Evolutionary conservation across 2,113 vertebrate species (phyloP), one percentile per base, ranked within the genome.

Genomic region (Cacatua alba): DNA sequence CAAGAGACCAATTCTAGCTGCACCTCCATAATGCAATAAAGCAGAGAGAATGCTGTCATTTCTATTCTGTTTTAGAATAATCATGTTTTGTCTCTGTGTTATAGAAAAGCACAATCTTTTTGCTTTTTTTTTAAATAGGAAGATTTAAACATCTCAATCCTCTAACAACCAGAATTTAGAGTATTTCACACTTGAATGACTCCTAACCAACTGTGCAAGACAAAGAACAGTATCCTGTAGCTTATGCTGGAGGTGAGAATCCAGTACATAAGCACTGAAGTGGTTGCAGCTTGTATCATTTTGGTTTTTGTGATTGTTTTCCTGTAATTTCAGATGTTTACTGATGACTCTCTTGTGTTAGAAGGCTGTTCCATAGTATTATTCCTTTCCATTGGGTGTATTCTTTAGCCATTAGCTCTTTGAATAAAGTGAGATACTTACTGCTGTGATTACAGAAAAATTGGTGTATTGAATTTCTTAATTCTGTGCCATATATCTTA

Each of bases 141-240:
- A 95, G 41, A 16, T 80, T 93, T 92, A 96, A 97, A 97, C 68
- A 95, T 97, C 94, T 95, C 94, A 82, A n/a, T 96, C 93, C 94
- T 97, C 94, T 98, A 96, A 95, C 92, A 97, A 96, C 79, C 64
- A 93, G 94, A 97, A 97, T 97, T 98, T 96, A 96, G 94, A 97
- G 94, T 97, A 98, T 98, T 98, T 98, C 91, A 96, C 93, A 95
- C 86, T 83, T 91, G 94, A 98, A 88, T 97, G 96, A 94, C 83
- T 97, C 76, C 88, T 96, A 97, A 94, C 65, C 79, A 80, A 90
- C 95, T 82, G 3, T 95, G 91, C 93, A 96, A 98, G 90, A 94
- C 94, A 94, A 92, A 88, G 85, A 92, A 90, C 48, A 28, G 60
- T 97, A 90, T 96, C 91, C 70, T 92, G 64, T 84, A 86, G 65